Evolutionary conservation across 30 jellyfish, hydroid and myxozoan genomes (phyloP).

Genomic region (Aurelia coerulea): DNA sequence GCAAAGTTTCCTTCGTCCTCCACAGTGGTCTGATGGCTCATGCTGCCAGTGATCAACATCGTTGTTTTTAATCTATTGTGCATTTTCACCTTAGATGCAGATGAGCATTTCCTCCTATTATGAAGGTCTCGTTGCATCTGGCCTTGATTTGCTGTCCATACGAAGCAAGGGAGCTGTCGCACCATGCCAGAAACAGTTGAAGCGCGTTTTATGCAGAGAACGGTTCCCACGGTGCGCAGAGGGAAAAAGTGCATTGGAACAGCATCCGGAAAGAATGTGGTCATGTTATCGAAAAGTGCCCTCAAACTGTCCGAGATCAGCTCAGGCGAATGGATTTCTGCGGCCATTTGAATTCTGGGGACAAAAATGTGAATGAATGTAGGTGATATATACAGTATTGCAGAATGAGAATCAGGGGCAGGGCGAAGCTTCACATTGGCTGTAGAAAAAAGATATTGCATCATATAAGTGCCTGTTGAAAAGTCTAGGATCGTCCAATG

Average conservation of each 20-base stretch:
- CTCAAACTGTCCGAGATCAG: conserved; percentile 39
- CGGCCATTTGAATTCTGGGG: conserved; percentile 37
- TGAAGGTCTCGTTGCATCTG: conserved; percentile 64
- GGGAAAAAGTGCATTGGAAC: conserved; percentile 37
- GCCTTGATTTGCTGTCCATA: conserved; percentile 21
- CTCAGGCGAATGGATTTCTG: conserved; percentile 55
- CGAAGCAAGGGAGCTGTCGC: conserved; percentile 21
- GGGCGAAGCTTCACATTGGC: background rate
- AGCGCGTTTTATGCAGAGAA: conserved; percentile 46
- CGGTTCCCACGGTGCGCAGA: conserved; percentile 59
- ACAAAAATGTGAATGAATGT: conserved; percentile 7
- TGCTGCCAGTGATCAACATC: no score
- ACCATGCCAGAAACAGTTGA: conserved; percentile 35
- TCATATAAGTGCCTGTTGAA: background rate
- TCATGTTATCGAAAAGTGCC: conserved; percentile 46
- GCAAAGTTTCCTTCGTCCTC: no score
- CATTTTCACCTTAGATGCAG: conserved; percentile 33
- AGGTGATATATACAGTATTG: background rate
- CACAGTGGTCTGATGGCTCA: no score
- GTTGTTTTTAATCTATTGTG: no score
- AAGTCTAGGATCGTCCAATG: no score
- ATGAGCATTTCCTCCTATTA: conserved; percentile 26
- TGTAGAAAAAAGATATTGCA: background rate
- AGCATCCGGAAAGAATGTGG: conserved; percentile 32
- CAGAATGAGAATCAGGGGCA: background rate